These are phyloP conservation scores for Euschistus heros DNA, from an alignment of 1,140 invertebrate genomes.

Conservation along the genomic window DNA sequence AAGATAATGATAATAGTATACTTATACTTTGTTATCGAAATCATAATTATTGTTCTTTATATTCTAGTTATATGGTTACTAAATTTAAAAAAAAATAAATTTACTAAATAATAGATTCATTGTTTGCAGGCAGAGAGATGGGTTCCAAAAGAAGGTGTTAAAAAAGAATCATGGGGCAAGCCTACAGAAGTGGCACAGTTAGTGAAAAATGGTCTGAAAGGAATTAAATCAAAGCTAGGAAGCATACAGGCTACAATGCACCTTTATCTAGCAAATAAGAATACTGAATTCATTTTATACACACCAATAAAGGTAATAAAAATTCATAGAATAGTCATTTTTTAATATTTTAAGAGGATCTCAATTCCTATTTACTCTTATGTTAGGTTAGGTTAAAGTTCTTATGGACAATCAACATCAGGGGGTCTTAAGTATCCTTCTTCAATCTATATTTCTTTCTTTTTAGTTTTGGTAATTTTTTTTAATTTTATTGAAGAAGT, in stretches of 20 bases:
- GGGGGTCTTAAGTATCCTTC: no score
- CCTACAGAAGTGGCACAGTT: constrained; percentile 27
- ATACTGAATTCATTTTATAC: constrained; percentile 93
- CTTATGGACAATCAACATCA: neutral
- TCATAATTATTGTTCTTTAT: neutral
- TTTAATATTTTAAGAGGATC: neutral
- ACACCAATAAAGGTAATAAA: constrained; percentile 69
- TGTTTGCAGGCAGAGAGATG: constrained; percentile 24
- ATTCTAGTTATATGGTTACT: constrained; percentile 6
- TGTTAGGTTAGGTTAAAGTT: neutral
- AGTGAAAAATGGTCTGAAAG: constrained; percentile 50
- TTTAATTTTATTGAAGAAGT: no score
- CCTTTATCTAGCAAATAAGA: constrained; percentile 88
- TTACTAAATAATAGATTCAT: neutral
- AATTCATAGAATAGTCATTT: neutral
- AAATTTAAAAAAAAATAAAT: neutral
- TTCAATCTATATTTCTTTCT: no score
- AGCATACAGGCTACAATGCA: constrained; percentile 79
- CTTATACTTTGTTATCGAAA: neutral
- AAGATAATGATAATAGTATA: neutral
- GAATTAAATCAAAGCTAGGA: constrained; percentile 69
- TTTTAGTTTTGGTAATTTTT: no score
- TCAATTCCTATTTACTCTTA: no score
- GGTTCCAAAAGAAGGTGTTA: constrained; percentile 20
- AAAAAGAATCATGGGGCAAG: constrained; percentile 22